Evolutionary conservation across 1,140 invertebrate species (phyloP).

Genomic region (Akabosia matsudoensis): DNA sequence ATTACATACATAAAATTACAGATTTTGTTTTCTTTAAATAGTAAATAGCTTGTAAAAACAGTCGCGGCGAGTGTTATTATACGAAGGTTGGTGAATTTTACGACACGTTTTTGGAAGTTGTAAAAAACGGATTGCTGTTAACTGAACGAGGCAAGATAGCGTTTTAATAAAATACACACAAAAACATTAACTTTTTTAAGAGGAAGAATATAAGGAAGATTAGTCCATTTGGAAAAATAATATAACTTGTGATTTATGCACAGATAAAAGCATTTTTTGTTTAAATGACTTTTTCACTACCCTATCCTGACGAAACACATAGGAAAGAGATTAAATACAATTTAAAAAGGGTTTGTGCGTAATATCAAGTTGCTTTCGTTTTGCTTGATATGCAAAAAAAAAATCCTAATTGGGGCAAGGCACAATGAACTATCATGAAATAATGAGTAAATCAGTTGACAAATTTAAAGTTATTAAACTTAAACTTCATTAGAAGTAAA

Average conservation of each 20-base stretch:
- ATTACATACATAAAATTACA: slow-evolving; percentile 8
- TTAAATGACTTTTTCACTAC: background rate
- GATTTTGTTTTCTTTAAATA: background rate
- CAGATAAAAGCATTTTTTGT: background rate
- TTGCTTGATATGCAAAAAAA: too few species aligned
- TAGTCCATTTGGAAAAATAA: background rate
- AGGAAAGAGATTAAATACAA: too few species aligned
- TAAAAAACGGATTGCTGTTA: background rate
- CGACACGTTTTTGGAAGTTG: background rate
- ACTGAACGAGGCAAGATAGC: background rate
- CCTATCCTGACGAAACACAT: too few species aligned
- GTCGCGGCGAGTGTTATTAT: background rate
- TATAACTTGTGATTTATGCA: background rate
- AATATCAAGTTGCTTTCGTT: too few species aligned
- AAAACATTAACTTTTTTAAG: background rate
- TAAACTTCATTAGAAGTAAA: too few species aligned
- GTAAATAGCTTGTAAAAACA: background rate
- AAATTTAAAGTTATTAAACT: too few species aligned
- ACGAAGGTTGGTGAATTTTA: background rate
- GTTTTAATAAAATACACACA: background rate
- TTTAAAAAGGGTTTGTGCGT: too few species aligned
- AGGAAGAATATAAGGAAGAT: background rate
- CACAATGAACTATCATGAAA: background rate
- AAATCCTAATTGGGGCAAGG: too few species aligned
- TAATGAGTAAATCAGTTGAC: too few species aligned